phyloP scores from a whole-genome alignment of 2,888 invertebrate species.

The Ashinkailepas kermadecensis region DNA sequence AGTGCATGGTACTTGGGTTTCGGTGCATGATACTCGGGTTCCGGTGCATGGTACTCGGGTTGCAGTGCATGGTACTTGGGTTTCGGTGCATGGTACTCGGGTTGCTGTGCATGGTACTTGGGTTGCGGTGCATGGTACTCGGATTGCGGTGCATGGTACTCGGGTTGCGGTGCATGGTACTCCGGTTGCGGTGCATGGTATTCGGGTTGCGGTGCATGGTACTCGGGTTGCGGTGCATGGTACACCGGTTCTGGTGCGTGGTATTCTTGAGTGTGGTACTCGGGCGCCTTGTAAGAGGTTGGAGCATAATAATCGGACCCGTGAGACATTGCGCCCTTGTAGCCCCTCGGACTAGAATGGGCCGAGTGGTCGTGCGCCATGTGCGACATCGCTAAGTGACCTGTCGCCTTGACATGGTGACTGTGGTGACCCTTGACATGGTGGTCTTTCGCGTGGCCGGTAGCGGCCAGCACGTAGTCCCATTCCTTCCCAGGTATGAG shows the following conservation, averaged over 20 bases:
- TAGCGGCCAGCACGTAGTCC: constrained; percentile 4
- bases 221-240: background rate
- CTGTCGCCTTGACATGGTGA: background rate
- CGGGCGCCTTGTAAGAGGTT: background rate
- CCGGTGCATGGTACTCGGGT: background rate
- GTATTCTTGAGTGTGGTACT: background rate
- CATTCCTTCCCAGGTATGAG: background rate
- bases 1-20: background rate
- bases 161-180: background rate
- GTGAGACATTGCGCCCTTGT: background rate
- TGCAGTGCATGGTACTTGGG: background rate
- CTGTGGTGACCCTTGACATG: background rate
- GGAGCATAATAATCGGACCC: background rate
- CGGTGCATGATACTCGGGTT: background rate
- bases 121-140: background rate
- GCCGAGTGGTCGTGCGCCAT: background rate
- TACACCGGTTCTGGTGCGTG: background rate
- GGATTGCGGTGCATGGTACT: background rate
- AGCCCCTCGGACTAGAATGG: background rate
- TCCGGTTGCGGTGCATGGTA: background rate
- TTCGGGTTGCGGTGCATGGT: background rate
- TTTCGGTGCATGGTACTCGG: background rate
- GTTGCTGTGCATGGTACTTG: background rate
- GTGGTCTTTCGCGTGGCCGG: background rate
- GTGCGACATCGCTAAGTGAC: background rate